Percentiles rank a stretch among this genome's conserved stretches.
phyloP scores from a whole-genome alignment of 2,888 invertebrate genomes.

The Eristalis tenax region DNA sequence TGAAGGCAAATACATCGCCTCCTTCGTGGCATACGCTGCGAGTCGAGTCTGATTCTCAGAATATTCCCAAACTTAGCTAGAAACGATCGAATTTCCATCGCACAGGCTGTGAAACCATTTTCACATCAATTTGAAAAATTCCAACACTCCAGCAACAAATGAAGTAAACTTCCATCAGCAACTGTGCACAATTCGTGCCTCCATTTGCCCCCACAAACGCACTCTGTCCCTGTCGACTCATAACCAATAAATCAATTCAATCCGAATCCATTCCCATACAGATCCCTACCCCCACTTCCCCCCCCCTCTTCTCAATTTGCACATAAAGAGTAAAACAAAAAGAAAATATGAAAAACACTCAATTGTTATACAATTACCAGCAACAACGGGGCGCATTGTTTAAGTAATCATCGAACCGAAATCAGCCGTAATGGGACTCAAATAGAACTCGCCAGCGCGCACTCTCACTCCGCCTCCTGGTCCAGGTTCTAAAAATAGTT shows the following conservation, averaged over 20 bases:
- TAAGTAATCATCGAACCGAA: slow-evolving; percentile 31
- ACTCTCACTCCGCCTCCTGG: slow-evolving; percentile 1
- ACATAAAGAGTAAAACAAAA: background rate
- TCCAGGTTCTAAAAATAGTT: slow-evolving; percentile 11
- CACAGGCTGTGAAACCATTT: too few relatives aligned
- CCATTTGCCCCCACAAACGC: background rate
- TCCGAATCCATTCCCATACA: background rate
- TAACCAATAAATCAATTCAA: slow-evolving; percentile 25
- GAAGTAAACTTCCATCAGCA: too few relatives aligned
- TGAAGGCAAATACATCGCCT: too few relatives aligned
- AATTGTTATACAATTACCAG: slow-evolving; percentile 32
- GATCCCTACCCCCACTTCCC: background rate
- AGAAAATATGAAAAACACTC: background rate
- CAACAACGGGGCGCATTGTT: slow-evolving; percentile 22
- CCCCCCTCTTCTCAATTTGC: background rate
- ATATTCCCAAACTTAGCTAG: too few relatives aligned
- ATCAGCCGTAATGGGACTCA: slow-evolving; percentile 24
- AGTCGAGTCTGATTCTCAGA: too few relatives aligned
- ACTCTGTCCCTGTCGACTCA: background rate
- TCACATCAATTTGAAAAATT: too few relatives aligned
- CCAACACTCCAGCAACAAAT: too few relatives aligned
- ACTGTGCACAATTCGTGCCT: background rate
- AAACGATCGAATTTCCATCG: too few relatives aligned
- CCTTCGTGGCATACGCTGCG: too few relatives aligned
- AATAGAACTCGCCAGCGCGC: slow-evolving; percentile 14